phyloP scores from a whole-genome alignment of 2,888 invertebrate genomes.

The Plebejus argus region DNA sequence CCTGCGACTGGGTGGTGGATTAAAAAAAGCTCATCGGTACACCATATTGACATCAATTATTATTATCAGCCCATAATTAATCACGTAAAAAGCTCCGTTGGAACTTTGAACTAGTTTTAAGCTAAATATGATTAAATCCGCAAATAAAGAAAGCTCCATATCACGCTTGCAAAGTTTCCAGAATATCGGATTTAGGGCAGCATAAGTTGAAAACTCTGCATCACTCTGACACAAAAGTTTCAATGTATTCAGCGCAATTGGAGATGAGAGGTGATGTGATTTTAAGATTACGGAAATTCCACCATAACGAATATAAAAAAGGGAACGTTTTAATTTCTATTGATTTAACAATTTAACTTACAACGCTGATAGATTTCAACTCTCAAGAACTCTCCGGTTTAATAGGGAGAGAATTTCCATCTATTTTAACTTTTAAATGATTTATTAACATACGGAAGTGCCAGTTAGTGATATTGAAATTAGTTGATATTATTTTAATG shows the following conservation, averaged over 20 bases:
- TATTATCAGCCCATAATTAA: background rate
- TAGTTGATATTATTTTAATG: background rate
- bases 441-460: background rate
- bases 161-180: conserved; percentile 11
- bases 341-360: conserved; percentile 14
- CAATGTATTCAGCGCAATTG: conserved; percentile 19
- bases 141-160: conserved; percentile 15
- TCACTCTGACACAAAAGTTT: conserved; percentile 21
- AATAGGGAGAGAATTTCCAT: background rate
- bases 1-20: background rate
- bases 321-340: background rate
- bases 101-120: background rate
- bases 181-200: conserved; percentile 14
- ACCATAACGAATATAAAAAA: background rate
- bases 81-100: background rate
- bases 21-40: too few relatives aligned
- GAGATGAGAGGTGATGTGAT: conserved; percentile 19
- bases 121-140: background rate
- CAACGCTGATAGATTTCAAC: background rate
- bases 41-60: background rate
- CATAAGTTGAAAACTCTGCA: conserved; percentile 22
- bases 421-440: conserved; percentile 14
- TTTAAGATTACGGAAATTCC: conserved; percentile 3
- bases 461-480: background rate
- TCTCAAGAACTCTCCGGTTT: conserved; percentile 4